Base-by-base conservation (phyloP, 2,797 vertebrate genomes). In the Arnoldichthys spilopterus region DNA sequence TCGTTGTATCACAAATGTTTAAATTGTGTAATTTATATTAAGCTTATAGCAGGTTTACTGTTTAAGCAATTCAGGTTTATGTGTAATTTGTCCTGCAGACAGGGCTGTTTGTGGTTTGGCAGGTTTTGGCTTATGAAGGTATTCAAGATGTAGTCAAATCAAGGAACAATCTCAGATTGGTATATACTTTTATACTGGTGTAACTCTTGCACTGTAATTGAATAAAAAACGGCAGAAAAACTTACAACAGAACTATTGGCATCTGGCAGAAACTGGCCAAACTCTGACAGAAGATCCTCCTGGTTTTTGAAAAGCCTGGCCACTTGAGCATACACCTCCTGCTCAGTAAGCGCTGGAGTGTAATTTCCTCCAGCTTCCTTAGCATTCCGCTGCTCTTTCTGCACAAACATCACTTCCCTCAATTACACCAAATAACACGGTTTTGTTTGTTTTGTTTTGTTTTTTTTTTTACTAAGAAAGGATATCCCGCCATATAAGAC, bases 281-380 rank as follows among this genome's bases (percentile, higher is more conserved):
- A 99, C 86, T 99, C 98, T 0, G 98, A 99, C 7, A 99, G 94
- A 43, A 99, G 91, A 88, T 99, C 98, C 86, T 99, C 98, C 88
- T 99, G 98, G 91, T 99, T 99, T 90, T 99, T 99, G 86, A 99
- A 99, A 80, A 99, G 97, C 4, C 95, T 93, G 3, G 98, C 98
- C 76, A 99, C 98, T 89, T 99, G 97, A 68, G 98, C 97, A 22
- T 99, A 99, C n/a, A 99, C 98, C 87, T 99, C 98, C 90, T 99
- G 98, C 85, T 99, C 98, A 0, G 98, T 99, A 83, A 99, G 83
- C 0, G 96, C 95, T 0, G 98, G 98, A 0, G 97, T 99, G 88
- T 99, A 99, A 90, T 97, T 99, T 0, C 98, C 97, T 16, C 95
- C 97, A 6, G 97, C 97, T 90, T 99, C 98, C 91, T 99, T 99